A percentile compares a stretch with the other conserved stretches of the same genome.
phyloP scores from a whole-genome alignment of 2,888 invertebrate genomes.

The Biston betularia region DNA sequence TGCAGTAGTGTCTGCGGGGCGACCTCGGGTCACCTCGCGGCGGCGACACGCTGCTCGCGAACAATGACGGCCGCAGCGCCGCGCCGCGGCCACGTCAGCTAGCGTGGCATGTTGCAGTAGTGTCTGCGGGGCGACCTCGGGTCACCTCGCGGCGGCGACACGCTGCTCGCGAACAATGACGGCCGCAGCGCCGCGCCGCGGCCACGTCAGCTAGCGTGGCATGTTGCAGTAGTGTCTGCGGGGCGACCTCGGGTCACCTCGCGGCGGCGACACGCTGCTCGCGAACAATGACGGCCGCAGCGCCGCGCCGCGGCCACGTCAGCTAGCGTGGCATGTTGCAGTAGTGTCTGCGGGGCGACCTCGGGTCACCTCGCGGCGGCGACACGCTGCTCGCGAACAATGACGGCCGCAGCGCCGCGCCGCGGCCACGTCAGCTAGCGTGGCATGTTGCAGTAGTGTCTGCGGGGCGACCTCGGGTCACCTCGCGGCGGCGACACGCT shows the following conservation, averaged over 20 bases:
- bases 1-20: background rate
- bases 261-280: background rate
- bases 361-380: background rate
- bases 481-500: background rate
- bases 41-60: background rate
- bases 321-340: background rate
- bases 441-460: background rate
- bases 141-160: background rate
- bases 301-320: no score
- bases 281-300: background rate
- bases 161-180: background rate
- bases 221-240: background rate
- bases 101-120: background rate
- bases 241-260: no score
- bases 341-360: background rate
- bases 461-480: background rate
- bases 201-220: background rate
- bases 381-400: background rate
- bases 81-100: no score
- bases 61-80: background rate
- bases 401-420: background rate
- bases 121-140: background rate
- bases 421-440: background rate
- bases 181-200: no score
- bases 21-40: background rate